These are phyloP conservation scores for Tolmerus cingulatus DNA, from an alignment of 2,888 invertebrate genomes.

Conservation along the genomic window DNA sequence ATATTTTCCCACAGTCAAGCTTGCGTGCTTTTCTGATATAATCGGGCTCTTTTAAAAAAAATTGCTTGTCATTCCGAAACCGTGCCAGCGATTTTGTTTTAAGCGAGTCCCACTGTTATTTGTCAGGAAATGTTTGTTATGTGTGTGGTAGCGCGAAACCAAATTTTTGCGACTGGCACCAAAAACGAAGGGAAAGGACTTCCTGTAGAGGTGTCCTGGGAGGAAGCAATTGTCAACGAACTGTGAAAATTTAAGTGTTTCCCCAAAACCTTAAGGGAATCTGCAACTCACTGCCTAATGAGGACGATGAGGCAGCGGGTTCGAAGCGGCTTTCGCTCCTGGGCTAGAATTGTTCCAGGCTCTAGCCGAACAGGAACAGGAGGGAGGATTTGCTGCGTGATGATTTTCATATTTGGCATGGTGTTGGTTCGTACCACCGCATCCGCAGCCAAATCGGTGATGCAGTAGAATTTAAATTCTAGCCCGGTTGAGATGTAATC, in stretches of 20 bases:
- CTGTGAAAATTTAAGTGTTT: conserved; percentile 16
- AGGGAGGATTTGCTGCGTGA: background rate
- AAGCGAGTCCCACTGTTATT: background rate
- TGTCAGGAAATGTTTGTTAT: background rate
- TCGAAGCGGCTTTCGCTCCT: background rate
- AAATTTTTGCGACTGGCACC: background rate
- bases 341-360: background rate
- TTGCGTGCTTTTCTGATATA: background rate
- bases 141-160: background rate
- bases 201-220: background rate
- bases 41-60: background rate
- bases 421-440: background rate
- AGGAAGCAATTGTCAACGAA: conserved; percentile 4
- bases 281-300: background rate
- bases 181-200: background rate
- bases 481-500: background rate
- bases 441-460: background rate
- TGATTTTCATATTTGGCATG: conserved; percentile 2
- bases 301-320: background rate
- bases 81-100: background rate
- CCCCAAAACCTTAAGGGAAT: background rate
- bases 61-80: background rate
- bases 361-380: background rate
- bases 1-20: background rate
- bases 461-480: conserved; percentile 13